Conservation (phyloP, 2,113 vertebrate genomes). For the Amphiprion percula region DNA sequence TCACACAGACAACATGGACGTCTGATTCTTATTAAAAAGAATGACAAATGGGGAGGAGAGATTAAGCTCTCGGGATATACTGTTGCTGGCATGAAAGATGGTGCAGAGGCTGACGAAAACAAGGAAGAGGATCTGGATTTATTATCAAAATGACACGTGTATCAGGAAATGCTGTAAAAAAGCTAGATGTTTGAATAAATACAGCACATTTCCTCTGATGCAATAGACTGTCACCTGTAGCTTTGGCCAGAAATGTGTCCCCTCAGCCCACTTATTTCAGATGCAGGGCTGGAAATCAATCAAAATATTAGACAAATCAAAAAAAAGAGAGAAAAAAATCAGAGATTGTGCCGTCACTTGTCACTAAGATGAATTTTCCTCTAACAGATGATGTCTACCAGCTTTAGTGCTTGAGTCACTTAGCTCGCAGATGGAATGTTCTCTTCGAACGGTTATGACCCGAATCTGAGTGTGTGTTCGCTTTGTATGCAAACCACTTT, state of each 20-base stretch:
- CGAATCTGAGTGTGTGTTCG: conserved; percentile 3
- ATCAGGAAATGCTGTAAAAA: conserved; percentile 1
- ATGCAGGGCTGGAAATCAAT: conserved; percentile 29
- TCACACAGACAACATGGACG: conserved; percentile 37
- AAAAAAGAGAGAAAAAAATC: conserved; percentile 2
- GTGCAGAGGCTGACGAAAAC: conserved; percentile 36
- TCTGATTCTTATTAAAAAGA: conserved; percentile 41
- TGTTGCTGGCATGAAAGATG: conserved; percentile 26
- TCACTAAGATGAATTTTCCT: conserved; percentile 47
- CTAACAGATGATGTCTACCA: neutral
- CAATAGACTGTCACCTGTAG: conserved; percentile 46
- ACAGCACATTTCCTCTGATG: conserved; percentile 41
- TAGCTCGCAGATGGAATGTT: conserved; percentile 12
- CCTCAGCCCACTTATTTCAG: conserved; percentile 31
- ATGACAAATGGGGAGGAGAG: conserved; percentile 47
- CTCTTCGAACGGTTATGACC: conserved; percentile 22
- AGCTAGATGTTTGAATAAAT: conserved; percentile 7
- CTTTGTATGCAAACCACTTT: conserved; percentile 50
- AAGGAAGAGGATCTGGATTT: conserved; percentile 45
- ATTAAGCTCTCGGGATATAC: conserved; percentile 29
- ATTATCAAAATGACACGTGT: conserved; percentile 31
- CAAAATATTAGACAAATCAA: conserved; percentile 47
- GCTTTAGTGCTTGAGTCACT: neutral
- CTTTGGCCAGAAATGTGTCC: conserved; percentile 19
- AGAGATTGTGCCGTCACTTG: conserved; percentile 24